These are phyloP conservation scores for Tringa solitaria DNA, from an alignment of 2,113 vertebrate species.

Conservation along the genomic window DNA sequence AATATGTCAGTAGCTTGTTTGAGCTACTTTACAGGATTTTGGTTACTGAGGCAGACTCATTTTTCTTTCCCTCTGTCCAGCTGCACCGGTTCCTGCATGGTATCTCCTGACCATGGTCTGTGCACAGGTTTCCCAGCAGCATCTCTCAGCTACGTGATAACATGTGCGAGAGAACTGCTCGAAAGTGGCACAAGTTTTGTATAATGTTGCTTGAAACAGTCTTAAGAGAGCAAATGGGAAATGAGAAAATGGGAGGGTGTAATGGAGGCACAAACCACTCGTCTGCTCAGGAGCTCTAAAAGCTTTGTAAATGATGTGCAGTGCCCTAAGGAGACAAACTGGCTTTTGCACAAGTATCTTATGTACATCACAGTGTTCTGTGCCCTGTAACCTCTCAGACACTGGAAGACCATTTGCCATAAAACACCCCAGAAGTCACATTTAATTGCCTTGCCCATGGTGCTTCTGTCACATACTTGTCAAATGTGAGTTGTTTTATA, in stretches of 20 bases:
- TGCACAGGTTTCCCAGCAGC: background rate
- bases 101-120: background rate
- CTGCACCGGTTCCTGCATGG: background rate
- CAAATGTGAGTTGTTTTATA: background rate
- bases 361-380: background rate
- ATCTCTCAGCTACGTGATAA: background rate
- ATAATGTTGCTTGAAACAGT: background rate
- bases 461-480: background rate
- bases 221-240: background rate
- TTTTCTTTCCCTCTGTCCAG: background rate
- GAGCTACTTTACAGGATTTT: background rate
- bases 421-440: background rate
- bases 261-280: background rate
- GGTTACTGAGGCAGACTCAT: background rate
- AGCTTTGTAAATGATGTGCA: background rate
- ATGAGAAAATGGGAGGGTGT: background rate
- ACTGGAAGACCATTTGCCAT: background rate
- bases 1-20: background rate
- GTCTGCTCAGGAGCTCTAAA: background rate
- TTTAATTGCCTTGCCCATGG: background rate
- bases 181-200: background rate
- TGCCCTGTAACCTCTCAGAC: background rate
- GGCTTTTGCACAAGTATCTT: background rate
- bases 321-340: background rate
- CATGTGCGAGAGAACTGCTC: background rate